Evolutionary conservation across 2,113 vertebrate species (phyloP), one percentile per base, ranked within the genome.

Genomic region (Semnornis frantzii): DNA sequence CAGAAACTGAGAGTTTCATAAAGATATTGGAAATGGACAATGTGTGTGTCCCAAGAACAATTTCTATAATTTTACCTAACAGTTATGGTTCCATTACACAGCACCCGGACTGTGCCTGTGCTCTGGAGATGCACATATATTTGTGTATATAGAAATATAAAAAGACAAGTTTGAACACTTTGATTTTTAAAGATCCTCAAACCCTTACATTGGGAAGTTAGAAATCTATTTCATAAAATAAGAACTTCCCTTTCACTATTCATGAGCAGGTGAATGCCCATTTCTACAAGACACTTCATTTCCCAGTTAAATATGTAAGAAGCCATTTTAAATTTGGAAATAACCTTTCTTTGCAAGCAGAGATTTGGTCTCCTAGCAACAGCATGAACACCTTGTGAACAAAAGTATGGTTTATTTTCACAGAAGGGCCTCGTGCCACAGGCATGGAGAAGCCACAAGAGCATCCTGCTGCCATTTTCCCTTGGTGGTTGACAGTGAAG

Each of bases 361-460:
- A 82, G 75, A 81, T 78, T 66, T 42, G 13, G 94, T 96, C 73
- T 95, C 94, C 95, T 68, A 82, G 96, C 34, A 85, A 96, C 96
- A 76, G 89, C 90, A 93, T 1, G 27, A 80, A 28, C 82, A n/a
- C 71, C 89, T 93, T 75, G 76, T 27, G 82, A 85, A 55, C 42
- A 82, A 77, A 85, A 58, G 24, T 5, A 5, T 20, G 27, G 37
- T 57, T 27, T 12, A 44, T n/a, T 24, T 30, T 18, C 24, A 25
- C 55, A 13, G 79, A 88, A 76, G 63, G 87, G 82, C 78, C 86
- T 18, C 1, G 6, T 69, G 91, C 87, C 90, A 71, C 4, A n/a
- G 57, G 39, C 90, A 42, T 34, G 28, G 90, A 64, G 90, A 94
- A 30, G 46, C 7, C 12, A 28, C 37, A 23, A 31, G 74, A 70